These are phyloP conservation scores for Oegoconia quadripuncta DNA, from an alignment of 2,888 invertebrate genomes.

Conservation along the genomic window DNA sequence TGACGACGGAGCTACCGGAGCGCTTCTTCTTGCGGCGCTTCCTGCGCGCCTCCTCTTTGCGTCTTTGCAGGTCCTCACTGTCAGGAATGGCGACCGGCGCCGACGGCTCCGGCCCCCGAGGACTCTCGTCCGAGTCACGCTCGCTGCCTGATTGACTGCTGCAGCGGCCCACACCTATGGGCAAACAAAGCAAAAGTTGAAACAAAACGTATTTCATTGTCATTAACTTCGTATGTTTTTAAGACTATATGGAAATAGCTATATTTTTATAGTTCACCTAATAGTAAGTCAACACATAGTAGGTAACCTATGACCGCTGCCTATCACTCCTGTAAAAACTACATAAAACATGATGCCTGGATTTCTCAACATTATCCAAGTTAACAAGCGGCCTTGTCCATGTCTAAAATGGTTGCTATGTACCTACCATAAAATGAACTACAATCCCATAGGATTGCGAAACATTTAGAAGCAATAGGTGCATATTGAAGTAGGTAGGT, in stretches of 20 bases:
- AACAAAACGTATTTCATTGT: neutral
- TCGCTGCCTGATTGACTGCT: conserved; percentile 79
- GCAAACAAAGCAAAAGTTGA: conserved; percentile 25
- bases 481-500: too few species aligned
- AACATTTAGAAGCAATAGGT: too few species aligned
- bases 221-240: too few species aligned
- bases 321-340: too few species aligned
- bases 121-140: conserved; percentile 67
- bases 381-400: too few species aligned
- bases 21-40: conserved; percentile 94
- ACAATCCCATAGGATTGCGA: too few species aligned
- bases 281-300: too few species aligned
- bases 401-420: too few species aligned
- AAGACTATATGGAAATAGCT: too few species aligned
- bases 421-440: too few species aligned
- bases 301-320: too few species aligned
- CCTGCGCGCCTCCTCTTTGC: conserved; percentile 93
- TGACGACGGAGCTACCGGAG: conserved; percentile 91
- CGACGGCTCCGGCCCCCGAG: conserved; percentile 63
- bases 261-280: too few species aligned
- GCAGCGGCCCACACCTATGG: conserved; percentile 70
- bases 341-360: neutral
- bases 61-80: conserved; percentile 83
- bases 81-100: conserved; percentile 80
- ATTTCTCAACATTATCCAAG: neutral